These are phyloP conservation scores for Vidua chalybeata DNA, from an alignment of 2,113 vertebrate species.

Conservation along the genomic window DNA sequence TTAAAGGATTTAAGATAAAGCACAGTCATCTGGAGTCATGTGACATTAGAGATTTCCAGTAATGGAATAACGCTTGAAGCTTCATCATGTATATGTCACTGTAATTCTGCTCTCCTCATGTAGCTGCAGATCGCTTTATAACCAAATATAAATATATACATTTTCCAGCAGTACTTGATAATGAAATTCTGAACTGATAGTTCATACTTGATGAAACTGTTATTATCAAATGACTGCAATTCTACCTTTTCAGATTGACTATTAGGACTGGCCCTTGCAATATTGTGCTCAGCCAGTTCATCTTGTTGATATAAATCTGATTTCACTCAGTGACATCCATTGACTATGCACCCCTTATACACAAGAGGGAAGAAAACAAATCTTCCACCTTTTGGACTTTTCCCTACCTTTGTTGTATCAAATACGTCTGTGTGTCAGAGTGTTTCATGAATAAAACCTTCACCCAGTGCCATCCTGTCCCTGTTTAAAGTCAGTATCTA, in stretches of 20 bases:
- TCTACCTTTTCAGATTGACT: not conserved
- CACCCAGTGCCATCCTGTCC: not conserved
- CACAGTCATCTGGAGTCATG: not conserved
- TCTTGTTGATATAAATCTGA: not conserved
- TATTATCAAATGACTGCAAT: not conserved
- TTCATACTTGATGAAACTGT: not conserved
- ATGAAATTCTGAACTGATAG: not conserved
- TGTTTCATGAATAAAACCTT: not conserved
- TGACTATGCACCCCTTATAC: not conserved
- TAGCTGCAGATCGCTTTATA: not conserved
- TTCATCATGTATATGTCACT: not conserved
- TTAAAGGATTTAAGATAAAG: not conserved
- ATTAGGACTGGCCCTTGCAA: not conserved
- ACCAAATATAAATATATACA: not conserved
- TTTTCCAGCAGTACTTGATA: constrained; percentile 18
- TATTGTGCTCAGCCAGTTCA: not conserved
- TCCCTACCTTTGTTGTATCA: not conserved
- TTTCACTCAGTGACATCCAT: not conserved
- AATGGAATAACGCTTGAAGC: not conserved
- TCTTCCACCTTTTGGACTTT: not conserved
- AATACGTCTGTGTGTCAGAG: not conserved
- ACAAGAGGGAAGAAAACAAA: not conserved
- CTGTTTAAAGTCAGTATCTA: not conserved
- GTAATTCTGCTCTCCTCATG: not conserved
- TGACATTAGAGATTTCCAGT: not conserved